Conservation (phyloP, 2,113 vertebrate species). For the Zosterops japonicus region DNA sequence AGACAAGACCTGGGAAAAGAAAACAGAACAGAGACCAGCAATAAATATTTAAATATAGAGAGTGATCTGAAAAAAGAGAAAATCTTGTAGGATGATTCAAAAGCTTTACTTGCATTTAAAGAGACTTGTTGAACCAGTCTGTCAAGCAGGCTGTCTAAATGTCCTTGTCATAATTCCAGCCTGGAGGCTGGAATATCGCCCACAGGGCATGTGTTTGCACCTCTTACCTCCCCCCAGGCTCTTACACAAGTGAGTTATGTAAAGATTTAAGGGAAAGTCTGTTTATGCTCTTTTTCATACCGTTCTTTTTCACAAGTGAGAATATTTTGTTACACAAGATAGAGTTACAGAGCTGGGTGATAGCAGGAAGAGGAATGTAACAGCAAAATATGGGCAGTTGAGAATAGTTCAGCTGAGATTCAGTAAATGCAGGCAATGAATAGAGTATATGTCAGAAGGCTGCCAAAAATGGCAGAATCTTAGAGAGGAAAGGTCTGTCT, state of each 20-base stretch:
- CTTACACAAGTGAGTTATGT: neutral
- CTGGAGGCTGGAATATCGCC: constrained; percentile 17
- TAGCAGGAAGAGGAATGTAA: neutral
- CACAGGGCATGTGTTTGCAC: constrained; percentile 3
- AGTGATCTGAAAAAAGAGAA: neutral
- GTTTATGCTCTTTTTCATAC: neutral
- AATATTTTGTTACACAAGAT: neutral
- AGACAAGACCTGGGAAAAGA: neutral
- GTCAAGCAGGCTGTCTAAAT: constrained; percentile 23
- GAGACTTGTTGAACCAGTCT: constrained; percentile 8
- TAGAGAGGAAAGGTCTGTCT: constrained; percentile 5
- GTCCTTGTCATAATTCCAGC: constrained; percentile 33
- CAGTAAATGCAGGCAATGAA: neutral
- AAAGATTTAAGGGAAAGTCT: constrained; percentile 17
- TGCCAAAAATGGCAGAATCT: constrained; percentile 31
- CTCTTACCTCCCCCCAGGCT: neutral
- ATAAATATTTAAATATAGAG: neutral
- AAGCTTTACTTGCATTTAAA: neutral
- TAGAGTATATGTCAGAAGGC: neutral
- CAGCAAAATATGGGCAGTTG: neutral
- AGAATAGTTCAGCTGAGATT: neutral
- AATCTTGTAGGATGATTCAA: neutral
- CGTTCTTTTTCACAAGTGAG: neutral
- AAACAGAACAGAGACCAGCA: neutral
- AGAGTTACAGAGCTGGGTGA: neutral